Evolutionary conservation across 53 echinoderm and acorn worm genomes (phyloP).

Genomic region (Arbacia lixula): DNA sequence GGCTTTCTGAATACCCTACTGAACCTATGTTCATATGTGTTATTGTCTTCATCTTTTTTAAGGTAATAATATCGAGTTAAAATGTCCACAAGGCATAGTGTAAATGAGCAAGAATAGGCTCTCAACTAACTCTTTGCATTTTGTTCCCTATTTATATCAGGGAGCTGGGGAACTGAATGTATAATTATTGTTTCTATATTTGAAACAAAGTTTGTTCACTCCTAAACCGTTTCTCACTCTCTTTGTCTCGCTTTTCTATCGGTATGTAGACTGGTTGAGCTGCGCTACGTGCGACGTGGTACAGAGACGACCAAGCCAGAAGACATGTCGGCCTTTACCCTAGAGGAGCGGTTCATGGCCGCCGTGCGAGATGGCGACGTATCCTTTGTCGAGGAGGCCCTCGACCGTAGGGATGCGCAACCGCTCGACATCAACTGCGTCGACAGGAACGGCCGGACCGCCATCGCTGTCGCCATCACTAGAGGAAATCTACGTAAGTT

Average conservation of each 20-base stretch:
- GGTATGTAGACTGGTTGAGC: conserved; percentile 6
- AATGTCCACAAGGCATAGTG: no score
- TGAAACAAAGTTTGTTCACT: not conserved
- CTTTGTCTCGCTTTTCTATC: not conserved
- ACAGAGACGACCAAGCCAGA: conserved; percentile 13
- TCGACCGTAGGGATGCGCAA: conserved; percentile 64
- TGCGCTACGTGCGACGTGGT: conserved; percentile 3
- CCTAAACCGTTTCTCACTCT: not conserved
- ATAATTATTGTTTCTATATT: no score
- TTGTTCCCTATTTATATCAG: no score
- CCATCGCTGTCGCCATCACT: conserved; percentile 78
- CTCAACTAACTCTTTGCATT: no score
- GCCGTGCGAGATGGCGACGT: conserved; percentile 93
- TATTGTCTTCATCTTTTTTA: no score
- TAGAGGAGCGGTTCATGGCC: conserved; percentile 81
- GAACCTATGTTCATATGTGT: no score
- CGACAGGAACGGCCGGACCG: conserved; percentile 76
- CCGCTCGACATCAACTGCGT: conserved; percentile 75
- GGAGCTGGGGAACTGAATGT: no score
- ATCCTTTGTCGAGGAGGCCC: conserved; percentile 76
- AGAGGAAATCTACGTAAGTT: conserved; percentile 62
- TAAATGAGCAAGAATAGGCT: no score
- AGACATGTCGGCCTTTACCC: conserved; percentile 80
- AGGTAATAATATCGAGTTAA: no score
- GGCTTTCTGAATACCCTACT: no score